phyloP scores from a whole-genome alignment of 2,888 invertebrate species.

The Zele albiditarsus region DNA sequence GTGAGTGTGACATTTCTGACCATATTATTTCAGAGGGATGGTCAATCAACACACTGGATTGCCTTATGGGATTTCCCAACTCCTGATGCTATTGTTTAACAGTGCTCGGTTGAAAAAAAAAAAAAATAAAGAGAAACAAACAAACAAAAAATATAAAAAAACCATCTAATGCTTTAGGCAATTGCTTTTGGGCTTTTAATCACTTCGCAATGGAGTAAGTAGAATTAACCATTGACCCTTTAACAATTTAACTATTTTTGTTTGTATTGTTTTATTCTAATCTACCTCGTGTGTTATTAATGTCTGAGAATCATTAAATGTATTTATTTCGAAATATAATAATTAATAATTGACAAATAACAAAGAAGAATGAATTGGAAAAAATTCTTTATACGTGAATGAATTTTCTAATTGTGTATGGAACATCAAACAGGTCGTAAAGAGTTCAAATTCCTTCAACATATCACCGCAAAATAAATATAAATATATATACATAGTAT shows the following conservation, averaged over 20 bases:
- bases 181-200: slow-evolving; percentile 60
- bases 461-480: background rate
- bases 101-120: slow-evolving; percentile 46
- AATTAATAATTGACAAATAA: background rate
- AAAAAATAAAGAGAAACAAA: background rate
- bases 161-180: slow-evolving; percentile 62
- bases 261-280: background rate
- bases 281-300: background rate
- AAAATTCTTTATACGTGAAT: no score
- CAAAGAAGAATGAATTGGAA: no score
- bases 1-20: slow-evolving; percentile 16
- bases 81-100: slow-evolving; percentile 40
- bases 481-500: background rate
- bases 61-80: slow-evolving; percentile 11
- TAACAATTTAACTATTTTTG: slow-evolving; percentile 8
- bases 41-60: background rate
- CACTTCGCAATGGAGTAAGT: slow-evolving; percentile 66
- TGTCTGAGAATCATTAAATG: background rate
- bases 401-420: background rate
- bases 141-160: background rate
- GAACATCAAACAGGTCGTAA: background rate
- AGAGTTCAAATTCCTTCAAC: slow-evolving; percentile 8
- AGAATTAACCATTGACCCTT: slow-evolving; percentile 53
- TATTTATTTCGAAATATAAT: background rate
- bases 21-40: slow-evolving; percentile 13